A percentile compares a stretch with the other conserved stretches of the same genome.
These are phyloP conservation scores for Chrysemys picta DNA, from an alignment of 2,113 vertebrate genomes.

Conservation along the genomic window DNA sequence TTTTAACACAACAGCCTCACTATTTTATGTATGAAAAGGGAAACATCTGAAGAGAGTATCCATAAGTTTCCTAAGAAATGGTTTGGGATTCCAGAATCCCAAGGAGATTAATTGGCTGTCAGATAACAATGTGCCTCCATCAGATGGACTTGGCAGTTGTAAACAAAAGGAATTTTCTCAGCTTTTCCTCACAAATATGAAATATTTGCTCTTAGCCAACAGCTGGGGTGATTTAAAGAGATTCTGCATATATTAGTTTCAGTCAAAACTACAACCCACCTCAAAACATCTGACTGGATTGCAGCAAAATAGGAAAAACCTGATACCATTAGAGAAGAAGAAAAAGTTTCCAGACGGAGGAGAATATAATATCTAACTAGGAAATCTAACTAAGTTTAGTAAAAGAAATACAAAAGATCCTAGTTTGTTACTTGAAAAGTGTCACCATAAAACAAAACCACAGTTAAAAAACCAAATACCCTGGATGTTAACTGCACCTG, in stretches of 20 bases:
- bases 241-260: slow-evolving; percentile 75
- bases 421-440: neutral
- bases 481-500: neutral
- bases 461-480: neutral
- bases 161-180: slow-evolving; percentile 86
- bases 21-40: slow-evolving; percentile 58
- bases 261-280: slow-evolving; percentile 78
- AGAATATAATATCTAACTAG: neutral
- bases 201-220: slow-evolving; percentile 85
- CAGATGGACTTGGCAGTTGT: slow-evolving; percentile 85
- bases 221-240: slow-evolving; percentile 82
- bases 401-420: neutral
- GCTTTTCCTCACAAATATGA: slow-evolving; percentile 86
- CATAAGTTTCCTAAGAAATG: slow-evolving; percentile 82
- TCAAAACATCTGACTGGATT: slow-evolving; percentile 61
- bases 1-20: neutral
- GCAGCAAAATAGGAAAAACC: slow-evolving; percentile 44
- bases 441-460: neutral
- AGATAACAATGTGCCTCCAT: slow-evolving; percentile 85
- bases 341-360: slow-evolving; percentile 16
- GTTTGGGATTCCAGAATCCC: slow-evolving; percentile 81
- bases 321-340: slow-evolving; percentile 11
- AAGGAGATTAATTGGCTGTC: slow-evolving; percentile 86
- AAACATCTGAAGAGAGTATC: slow-evolving; percentile 76
- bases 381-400: neutral